Conservation (phyloP, 1,140 invertebrate species). For the Anoplophora glabripennis region DNA sequence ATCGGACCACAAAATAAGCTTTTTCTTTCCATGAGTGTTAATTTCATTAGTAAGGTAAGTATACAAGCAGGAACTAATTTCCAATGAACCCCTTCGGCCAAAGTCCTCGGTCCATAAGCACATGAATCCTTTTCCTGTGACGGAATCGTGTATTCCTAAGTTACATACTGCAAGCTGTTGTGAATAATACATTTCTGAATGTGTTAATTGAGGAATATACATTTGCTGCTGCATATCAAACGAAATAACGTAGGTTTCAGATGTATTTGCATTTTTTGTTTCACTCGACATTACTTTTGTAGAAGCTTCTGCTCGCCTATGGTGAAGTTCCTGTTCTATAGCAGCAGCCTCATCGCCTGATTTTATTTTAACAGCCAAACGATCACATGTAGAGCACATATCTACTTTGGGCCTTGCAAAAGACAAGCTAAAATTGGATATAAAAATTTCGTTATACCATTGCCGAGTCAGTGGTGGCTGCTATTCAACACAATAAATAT, state of each 20-base stretch:
- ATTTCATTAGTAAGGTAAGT: background rate
- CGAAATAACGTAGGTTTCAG: no score
- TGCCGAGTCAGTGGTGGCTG: background rate
- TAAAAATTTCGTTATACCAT: slow-evolving; percentile 8
- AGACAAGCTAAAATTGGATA: background rate
- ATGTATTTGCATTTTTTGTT: no score
- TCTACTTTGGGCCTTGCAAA: slow-evolving; percentile 1
- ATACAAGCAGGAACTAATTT: slow-evolving; percentile 1
- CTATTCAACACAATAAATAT: background rate
- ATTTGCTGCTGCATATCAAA: background rate
- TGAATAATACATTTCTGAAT: background rate
- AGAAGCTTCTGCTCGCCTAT: no score
- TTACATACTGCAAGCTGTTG: slow-evolving; percentile 5
- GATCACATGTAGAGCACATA: slow-evolving; percentile 3
- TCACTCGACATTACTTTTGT: no score
- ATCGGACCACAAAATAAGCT: slow-evolving; percentile 1
- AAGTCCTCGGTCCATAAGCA: slow-evolving; percentile 3
- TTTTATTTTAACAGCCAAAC: slow-evolving; percentile 1
- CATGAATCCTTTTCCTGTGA: slow-evolving; percentile 8
- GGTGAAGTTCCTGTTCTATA: background rate
- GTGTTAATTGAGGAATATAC: no score
- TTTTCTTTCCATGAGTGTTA: background rate
- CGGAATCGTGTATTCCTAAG: slow-evolving; percentile 11
- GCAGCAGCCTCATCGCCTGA: background rate
- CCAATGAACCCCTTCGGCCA: slow-evolving; percentile 6